Conservation (phyloP, 1,140 invertebrate species). For the Dicyema japonicum region DNA sequence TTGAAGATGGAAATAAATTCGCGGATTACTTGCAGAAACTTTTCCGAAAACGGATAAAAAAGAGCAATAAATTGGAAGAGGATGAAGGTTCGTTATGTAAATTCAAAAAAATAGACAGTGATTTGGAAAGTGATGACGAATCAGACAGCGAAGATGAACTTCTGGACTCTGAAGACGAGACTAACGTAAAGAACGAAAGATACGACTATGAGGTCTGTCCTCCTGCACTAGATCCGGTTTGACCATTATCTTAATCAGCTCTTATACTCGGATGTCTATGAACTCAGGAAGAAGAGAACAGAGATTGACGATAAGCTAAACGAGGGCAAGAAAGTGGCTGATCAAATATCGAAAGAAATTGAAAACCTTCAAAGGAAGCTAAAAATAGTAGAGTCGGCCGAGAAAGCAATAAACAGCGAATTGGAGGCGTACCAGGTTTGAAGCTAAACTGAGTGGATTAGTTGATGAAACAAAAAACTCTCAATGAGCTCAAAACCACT, state of each 20-base stretch:
- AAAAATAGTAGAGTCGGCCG: slow-evolving; percentile 12
- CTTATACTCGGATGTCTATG: slow-evolving; percentile 13
- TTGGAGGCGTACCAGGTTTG: slow-evolving; percentile 18
- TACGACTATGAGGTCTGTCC: slow-evolving; percentile 40
- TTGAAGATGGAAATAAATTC: slow-evolving; percentile 34
- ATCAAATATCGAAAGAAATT: slow-evolving; percentile 14
- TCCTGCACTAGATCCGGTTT: slow-evolving; percentile 29
- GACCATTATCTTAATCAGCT: slow-evolving; percentile 5
- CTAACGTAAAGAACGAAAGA: slow-evolving; percentile 5
- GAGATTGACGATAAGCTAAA: slow-evolving; percentile 8
- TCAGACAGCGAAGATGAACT: slow-evolving; percentile 14
- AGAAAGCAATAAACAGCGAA: slow-evolving; percentile 15
- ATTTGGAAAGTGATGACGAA: slow-evolving; percentile 10
- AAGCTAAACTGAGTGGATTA: slow-evolving; percentile 8
- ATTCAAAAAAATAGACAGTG: slow-evolving; percentile 1
- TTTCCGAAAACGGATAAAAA: slow-evolving; percentile 33
- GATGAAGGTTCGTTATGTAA: slow-evolving; percentile 7
- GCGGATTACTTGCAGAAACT: slow-evolving; percentile 35
- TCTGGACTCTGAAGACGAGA: slow-evolving; percentile 16
- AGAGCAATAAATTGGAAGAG: slow-evolving; percentile 16
- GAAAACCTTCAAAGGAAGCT: slow-evolving; percentile 15
- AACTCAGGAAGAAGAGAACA: slow-evolving; percentile 12
- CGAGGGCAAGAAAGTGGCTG: slow-evolving; percentile 17
- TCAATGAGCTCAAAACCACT: slow-evolving; percentile 32
- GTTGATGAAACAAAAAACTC: slow-evolving; percentile 30